Conservation (phyloP, 2,113 vertebrate species). For the Delphinus delphis region DNA sequence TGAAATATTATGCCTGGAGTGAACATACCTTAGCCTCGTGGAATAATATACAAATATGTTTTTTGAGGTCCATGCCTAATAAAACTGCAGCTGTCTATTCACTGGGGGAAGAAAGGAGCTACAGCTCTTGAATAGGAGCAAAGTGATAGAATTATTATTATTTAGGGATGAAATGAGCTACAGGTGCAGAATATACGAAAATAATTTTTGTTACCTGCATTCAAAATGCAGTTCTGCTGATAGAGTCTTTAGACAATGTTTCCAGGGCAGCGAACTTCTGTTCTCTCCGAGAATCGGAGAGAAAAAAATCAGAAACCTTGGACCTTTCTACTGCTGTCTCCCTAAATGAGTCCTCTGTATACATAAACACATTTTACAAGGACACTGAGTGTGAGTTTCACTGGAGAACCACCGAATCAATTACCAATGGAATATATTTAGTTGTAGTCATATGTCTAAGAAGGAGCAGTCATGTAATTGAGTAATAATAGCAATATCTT, state of each 20-base stretch:
- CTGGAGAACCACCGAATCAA: background rate
- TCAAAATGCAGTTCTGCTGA: background rate
- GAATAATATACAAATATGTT: background rate
- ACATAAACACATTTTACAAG: background rate
- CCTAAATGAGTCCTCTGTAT: background rate
- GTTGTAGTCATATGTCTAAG: background rate
- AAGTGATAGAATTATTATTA: background rate
- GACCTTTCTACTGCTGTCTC: background rate
- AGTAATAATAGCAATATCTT: background rate
- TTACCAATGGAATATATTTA: slow-evolving; percentile 37
- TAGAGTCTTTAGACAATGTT: background rate
- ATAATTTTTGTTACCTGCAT: background rate
- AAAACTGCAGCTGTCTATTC: background rate
- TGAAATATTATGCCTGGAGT: background rate
- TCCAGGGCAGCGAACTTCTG: background rate
- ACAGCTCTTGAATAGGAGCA: background rate
- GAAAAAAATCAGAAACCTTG: background rate
- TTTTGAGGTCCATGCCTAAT: background rate
- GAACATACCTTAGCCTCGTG: background rate
- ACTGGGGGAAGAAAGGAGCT: background rate
- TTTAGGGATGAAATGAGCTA: background rate
- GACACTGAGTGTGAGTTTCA: background rate
- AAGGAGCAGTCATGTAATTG: slow-evolving; percentile 57
- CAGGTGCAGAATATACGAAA: background rate
- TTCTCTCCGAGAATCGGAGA: background rate